Conservation (phyloP, 2,888 invertebrate genomes). For the Gnatocerus cornutus region DNA sequence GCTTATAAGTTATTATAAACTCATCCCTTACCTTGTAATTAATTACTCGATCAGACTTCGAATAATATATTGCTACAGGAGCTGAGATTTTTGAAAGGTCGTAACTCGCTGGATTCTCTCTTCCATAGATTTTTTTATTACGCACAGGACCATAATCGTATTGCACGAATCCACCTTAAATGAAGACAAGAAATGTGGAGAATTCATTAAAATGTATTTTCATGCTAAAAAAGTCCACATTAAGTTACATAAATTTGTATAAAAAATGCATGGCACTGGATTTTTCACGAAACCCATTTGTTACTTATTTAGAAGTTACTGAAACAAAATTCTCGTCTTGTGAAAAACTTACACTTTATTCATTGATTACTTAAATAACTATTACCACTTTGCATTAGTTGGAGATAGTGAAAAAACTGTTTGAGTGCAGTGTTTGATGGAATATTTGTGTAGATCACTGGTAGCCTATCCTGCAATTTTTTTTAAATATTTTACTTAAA, state of each 20-base stretch:
- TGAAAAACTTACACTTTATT: too few species aligned
- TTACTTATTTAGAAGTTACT: too few species aligned
- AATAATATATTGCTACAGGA: conserved; percentile 36
- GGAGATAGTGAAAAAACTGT: conserved; percentile 35
- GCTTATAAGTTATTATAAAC: too few species aligned
- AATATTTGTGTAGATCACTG: conserved; percentile 34
- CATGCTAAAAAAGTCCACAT: too few species aligned
- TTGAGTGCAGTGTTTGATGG: conserved; percentile 27
- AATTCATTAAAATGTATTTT: too few species aligned
- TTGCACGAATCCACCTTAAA: conserved; percentile 31
- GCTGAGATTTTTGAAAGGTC: conserved; percentile 39
- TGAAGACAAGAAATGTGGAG: neutral
- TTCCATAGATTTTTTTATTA: conserved; percentile 40
- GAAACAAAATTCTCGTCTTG: too few species aligned
- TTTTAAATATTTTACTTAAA: too few species aligned
- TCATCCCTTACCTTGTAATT: conserved; percentile 21
- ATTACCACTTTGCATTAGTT: conserved; percentile 25
- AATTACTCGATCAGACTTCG: conserved; percentile 14
- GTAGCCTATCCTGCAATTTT: neutral
- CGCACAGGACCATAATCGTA: conserved; percentile 39
- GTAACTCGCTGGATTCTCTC: conserved; percentile 31
- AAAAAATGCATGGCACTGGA: too few species aligned
- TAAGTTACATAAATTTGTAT: too few species aligned
- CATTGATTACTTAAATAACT: too few species aligned
- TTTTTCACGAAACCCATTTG: too few species aligned